These are phyloP conservation scores for Drosophila meridionalis DNA, from an alignment of 2,888 invertebrate species.

Conservation along the genomic window DNA sequence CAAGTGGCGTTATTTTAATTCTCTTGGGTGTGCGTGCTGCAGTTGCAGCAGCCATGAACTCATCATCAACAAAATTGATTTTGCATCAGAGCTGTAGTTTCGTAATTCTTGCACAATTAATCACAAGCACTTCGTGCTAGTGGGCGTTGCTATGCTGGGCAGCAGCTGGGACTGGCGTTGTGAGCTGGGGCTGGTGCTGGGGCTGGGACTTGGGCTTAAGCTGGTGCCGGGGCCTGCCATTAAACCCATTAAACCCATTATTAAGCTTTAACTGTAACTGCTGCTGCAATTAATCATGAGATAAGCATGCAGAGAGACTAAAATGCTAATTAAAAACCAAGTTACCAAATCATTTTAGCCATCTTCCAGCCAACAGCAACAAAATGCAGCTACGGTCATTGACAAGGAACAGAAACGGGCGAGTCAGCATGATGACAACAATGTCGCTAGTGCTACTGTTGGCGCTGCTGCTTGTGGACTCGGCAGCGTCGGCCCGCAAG, in stretches of 20 bases:
- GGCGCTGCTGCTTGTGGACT: conserved; percentile 66
- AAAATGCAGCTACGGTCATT: conserved; percentile 71
- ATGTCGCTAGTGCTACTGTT: conserved; percentile 57
- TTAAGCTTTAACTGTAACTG: conserved; percentile 74
- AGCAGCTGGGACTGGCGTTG: conserved; percentile 14
- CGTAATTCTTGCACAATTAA: conserved; percentile 66
- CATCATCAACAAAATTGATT: conserved; percentile 66
- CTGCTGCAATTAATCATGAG: conserved; percentile 74
- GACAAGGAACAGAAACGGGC: conserved; percentile 61
- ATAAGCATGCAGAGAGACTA: conserved; percentile 67
- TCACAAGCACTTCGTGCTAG: conserved; percentile 67
- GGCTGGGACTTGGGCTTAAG: conserved; percentile 7
- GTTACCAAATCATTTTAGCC: conserved; percentile 62
- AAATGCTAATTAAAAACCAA: conserved; percentile 77
- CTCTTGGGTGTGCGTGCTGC: conserved; percentile 59
- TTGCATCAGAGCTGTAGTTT: conserved; percentile 59
- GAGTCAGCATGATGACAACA: conserved; percentile 70
- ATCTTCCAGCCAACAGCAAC: conserved; percentile 42
- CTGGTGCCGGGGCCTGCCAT: conserved; percentile 21
- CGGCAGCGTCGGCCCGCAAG: conserved; percentile 82
- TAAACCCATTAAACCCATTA: conserved; percentile 66
- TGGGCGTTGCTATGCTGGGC: conserved; percentile 62
- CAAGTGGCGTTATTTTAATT: conserved; percentile 72
- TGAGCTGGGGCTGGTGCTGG: conserved; percentile 21
- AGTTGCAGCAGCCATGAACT: conserved; percentile 29